A percentile compares a stretch with the other conserved stretches of the same genome.
phyloP scores from a whole-genome alignment of 1,140 invertebrate species.

The Babylonia areolata region DNA sequence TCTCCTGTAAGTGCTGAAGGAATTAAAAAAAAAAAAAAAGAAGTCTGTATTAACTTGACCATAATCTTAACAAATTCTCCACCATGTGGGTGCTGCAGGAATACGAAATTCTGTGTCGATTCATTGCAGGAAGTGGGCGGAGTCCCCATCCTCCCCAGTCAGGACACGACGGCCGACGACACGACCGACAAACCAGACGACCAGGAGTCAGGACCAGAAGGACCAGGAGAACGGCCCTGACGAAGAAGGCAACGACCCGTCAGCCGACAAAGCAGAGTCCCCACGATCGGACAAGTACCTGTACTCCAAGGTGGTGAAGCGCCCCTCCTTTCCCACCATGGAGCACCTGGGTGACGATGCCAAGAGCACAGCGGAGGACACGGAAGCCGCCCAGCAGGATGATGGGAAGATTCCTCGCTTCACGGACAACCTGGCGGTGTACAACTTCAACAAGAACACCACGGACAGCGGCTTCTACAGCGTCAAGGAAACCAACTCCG shows the following conservation, averaged over 20 bases:
- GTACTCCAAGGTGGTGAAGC: slow-evolving; percentile 33
- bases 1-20: no score
- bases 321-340: slow-evolving; percentile 14
- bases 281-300: not conserved
- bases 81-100: no score
- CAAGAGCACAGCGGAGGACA: no score
- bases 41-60: no score
- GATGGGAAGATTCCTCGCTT: slow-evolving; percentile 6
- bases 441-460: slow-evolving; percentile 42
- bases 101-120: no score
- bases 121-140: slow-evolving; percentile 16
- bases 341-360: not conserved
- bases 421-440: slow-evolving; percentile 36
- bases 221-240: not conserved
- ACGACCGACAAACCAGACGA: not conserved
- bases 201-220: not conserved
- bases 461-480: slow-evolving; percentile 55
- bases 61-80: no score
- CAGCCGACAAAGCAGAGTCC: not conserved
- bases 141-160: not conserved
- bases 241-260: not conserved
- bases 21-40: no score
- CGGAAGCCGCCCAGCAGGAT: not conserved
- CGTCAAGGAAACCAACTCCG: slow-evolving; percentile 51
- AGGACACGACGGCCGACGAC: not conserved